Evolutionary conservation across 2,888 invertebrate species (phyloP), one percentile per base, ranked within the genome.

Genomic region (Yponomeuta plumbellus): DNA sequence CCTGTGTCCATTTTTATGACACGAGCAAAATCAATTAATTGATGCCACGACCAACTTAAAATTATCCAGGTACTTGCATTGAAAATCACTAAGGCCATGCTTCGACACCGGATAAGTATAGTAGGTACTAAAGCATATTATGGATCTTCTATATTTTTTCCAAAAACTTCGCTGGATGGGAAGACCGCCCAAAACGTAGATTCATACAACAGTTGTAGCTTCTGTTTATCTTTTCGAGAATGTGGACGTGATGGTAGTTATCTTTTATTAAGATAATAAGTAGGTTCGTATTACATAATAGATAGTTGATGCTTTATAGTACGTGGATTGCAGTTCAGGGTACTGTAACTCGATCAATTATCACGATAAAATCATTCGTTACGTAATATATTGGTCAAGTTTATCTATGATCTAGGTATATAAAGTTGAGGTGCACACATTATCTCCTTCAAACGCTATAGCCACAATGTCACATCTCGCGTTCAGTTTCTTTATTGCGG

Each of bases 1-100:
- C 85, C 85, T 4, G 90, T 91, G 69, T 91, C 87, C 90, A 91
- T 91, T 72, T 69, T 75, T 1, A 52, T 66, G 26, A 61, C 6
- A 13, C 23, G 17, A 56, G 59, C 59, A n/a, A 58, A 23, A 21
- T 39, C 23, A 40, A 62, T 64, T 17, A n/a, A 23, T 21, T 5
- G 59, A 21, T 34, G n/a, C 26, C 39, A 44, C 20, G 44, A n/a
- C 17, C 11, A 63, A 11, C 10, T 21, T 20, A 40, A 20, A 40
- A 21, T 21, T 20, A 44, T 21, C 21, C n/a, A 61, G n/a, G 39
- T n/a, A 13, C 21, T 34, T 61, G n/a, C 34, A 0, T 63, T 20
- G 20, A 20, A 13, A 64, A 64, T 64, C 64, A 10, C 56, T 21
- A 21, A 13, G 63, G 63, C 63, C 21, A 63, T 44, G 63, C 34